Evolutionary conservation across 2,113 vertebrate genomes (phyloP).

Genomic region (Nibea albiflora): DNA sequence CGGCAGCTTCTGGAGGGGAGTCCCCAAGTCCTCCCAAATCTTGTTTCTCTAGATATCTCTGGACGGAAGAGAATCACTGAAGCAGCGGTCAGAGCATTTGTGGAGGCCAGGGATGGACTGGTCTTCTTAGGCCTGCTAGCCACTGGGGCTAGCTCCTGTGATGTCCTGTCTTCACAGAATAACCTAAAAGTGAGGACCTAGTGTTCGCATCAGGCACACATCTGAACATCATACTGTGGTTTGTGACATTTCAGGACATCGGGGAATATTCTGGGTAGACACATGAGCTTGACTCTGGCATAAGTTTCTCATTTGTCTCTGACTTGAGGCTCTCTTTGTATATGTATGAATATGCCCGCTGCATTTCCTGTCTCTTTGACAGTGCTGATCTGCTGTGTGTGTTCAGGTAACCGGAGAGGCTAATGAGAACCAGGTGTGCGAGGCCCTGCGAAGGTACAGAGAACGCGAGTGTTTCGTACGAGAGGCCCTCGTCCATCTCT

Average conservation of each 20-base stretch:
- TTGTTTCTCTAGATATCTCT: slow-evolving; percentile 93
- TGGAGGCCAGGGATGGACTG: slow-evolving; percentile 87
- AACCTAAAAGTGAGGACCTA: slow-evolving; percentile 88
- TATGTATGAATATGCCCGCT: slow-evolving; percentile 25
- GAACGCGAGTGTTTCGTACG: slow-evolving; percentile 92
- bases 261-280: not conserved
- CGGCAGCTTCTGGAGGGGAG: slow-evolving; percentile 88
- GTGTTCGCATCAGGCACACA: not conserved
- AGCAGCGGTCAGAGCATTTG: slow-evolving; percentile 87
- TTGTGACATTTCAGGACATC: slow-evolving; percentile 5
- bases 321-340: slow-evolving; percentile 46
- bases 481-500: slow-evolving; percentile 93
- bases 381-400: slow-evolving; percentile 51
- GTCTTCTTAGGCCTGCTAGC: slow-evolving; percentile 93
- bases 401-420: slow-evolving; percentile 93
- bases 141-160: slow-evolving; percentile 91
- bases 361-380: slow-evolving; percentile 56
- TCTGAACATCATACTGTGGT: not conserved
- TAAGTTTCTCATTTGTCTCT: slow-evolving; percentile 52
- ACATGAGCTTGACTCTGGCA: slow-evolving; percentile 12
- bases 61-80: slow-evolving; percentile 91
- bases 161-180: slow-evolving; percentile 87
- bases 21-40: slow-evolving; percentile 88
- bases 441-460: slow-evolving; percentile 92
- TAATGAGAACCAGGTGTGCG: slow-evolving; percentile 93